Conservation (phyloP, 2,888 invertebrate genomes). For the Caenorhabditis sp. region DNA sequence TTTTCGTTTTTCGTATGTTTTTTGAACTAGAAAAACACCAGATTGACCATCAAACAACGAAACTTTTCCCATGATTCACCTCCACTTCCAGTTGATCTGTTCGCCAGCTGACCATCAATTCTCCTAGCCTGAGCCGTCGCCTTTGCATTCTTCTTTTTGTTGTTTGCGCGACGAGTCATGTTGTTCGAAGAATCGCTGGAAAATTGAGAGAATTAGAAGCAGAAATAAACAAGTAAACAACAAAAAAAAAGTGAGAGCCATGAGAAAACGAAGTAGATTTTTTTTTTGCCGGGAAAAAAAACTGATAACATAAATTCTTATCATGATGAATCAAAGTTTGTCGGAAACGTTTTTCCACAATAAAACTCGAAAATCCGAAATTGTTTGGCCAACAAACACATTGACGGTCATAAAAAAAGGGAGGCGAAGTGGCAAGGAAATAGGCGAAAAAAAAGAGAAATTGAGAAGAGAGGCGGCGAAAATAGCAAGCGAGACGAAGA, state of each 20-base stretch:
- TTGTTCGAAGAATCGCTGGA: constrained; percentile 13
- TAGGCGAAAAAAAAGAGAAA: constrained; percentile 4
- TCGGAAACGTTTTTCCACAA: neutral
- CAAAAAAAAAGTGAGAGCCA: neutral
- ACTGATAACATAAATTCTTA: neutral
- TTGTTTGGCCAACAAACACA: constrained; percentile 37
- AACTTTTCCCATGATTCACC: too few species aligned
- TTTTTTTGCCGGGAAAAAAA: neutral
- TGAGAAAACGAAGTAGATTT: too few species aligned
- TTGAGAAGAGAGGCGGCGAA: neutral
- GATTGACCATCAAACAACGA: too few species aligned
- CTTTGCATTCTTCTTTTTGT: constrained; percentile 20
- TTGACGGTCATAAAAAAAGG: constrained; percentile 49
- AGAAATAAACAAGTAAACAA: constrained; percentile 7
- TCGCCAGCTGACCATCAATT: constrained; percentile 13
- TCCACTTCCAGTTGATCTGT: constrained; percentile 1
- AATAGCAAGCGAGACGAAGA: constrained; percentile 7
- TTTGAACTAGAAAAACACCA: neutral
- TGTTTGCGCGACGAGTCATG: constrained; percentile 27
- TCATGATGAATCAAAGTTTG: neutral
- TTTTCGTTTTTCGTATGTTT: neutral
- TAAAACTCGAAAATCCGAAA: constrained; percentile 7
- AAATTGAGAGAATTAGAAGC: neutral
- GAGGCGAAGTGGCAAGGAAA: constrained; percentile 17
- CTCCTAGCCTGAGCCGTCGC: constrained; percentile 16